Conservation (phyloP, 1,140 invertebrate species). For the Rhizoglyphus robini region DNA sequence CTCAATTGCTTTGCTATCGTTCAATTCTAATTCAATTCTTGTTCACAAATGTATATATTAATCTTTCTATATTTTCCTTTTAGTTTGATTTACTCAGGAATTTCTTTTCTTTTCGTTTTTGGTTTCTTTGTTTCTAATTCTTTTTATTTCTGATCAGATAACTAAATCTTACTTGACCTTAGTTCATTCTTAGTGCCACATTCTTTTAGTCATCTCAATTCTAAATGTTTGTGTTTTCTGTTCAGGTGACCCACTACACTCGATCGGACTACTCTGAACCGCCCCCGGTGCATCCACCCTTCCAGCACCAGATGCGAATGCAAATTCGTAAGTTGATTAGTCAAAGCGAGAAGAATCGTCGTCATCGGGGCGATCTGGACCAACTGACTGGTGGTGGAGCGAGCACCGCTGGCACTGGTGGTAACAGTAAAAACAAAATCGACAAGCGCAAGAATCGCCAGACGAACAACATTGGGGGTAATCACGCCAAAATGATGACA, state of each 20-base stretch:
- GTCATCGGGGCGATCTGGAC: conserved; percentile 29
- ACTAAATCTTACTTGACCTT: too few species aligned
- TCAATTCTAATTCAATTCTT: too few species aligned
- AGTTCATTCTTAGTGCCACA: too few species aligned
- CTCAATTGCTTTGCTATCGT: too few species aligned
- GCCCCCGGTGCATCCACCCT: conserved; percentile 41
- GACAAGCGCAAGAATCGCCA: neutral
- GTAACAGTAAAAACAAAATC: neutral
- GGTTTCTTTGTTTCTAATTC: too few species aligned
- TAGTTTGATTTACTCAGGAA: too few species aligned
- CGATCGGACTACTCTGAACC: conserved; percentile 68
- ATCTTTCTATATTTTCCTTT: too few species aligned
- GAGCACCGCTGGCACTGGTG: neutral
- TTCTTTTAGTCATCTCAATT: too few species aligned
- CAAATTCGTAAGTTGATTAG: conserved; percentile 70
- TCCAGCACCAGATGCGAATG: conserved; percentile 80
- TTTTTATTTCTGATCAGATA: too few species aligned
- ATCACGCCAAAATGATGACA: neutral
- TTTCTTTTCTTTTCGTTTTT: too few species aligned
- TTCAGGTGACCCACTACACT: conserved; percentile 75
- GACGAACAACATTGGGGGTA: neutral
- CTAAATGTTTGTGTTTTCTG: conserved; percentile 30
- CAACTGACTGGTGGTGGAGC: too few species aligned
- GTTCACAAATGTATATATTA: too few species aligned
- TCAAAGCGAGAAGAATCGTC: conserved; percentile 60